These are phyloP conservation scores for Drosophila mauritiana DNA, from an alignment of 1,140 invertebrate genomes.

Conservation along the genomic window DNA sequence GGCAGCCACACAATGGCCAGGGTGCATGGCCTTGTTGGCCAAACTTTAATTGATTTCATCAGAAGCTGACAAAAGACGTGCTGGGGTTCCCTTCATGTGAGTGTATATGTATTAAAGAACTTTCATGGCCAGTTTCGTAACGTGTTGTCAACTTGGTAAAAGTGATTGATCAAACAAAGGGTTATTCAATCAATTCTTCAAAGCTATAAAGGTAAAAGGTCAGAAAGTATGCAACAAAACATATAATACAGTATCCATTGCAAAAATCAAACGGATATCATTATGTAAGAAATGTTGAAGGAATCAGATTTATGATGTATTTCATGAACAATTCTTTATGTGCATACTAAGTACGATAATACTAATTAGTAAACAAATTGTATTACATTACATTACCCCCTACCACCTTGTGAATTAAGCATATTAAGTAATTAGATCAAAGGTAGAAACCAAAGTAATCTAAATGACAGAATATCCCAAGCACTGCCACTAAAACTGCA, in stretches of 20 bases:
- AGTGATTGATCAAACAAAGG: too few species aligned
- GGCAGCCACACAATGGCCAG: conserved; percentile 29
- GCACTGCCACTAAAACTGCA: background rate
- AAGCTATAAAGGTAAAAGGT: background rate
- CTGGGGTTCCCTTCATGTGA: background rate
- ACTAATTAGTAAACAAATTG: background rate
- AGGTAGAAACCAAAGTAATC: conserved; percentile 1
- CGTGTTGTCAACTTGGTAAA: background rate
- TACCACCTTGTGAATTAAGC: conserved; percentile 1
- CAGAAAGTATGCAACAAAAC: too few species aligned
- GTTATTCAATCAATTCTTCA: background rate
- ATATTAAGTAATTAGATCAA: background rate
- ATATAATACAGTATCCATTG: too few species aligned
- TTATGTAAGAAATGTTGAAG: too few species aligned
- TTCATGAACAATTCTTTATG: too few species aligned
- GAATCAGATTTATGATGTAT: too few species aligned
- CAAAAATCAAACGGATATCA: too few species aligned
- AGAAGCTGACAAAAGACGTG: conserved; percentile 34
- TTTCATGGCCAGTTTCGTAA: conserved; percentile 3
- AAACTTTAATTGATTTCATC: conserved; percentile 54
- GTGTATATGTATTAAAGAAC: conserved; percentile 3
- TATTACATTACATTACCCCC: background rate
- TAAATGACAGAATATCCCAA: background rate
- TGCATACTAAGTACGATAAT: too few species aligned
- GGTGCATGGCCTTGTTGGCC: conserved; percentile 2